phyloP scores from a whole-genome alignment of 2,888 invertebrate species.

The Branchellion lobata region DNA sequence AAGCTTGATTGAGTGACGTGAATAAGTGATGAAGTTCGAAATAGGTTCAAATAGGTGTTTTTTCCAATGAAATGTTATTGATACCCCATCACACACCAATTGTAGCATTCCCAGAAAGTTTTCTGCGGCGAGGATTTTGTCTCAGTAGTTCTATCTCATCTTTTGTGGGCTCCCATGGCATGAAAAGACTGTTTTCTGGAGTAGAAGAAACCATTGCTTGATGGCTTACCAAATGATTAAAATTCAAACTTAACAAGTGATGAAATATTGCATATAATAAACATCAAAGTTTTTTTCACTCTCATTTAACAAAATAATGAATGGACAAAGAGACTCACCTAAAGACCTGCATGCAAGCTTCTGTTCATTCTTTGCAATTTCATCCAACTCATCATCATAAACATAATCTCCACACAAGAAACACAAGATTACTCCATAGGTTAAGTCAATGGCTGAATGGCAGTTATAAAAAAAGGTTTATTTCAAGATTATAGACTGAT shows the following conservation, averaged over 20 bases:
- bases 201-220: no score
- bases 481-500: background rate
- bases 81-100: conserved; percentile 67
- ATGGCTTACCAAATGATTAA: conserved; percentile 4
- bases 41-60: background rate
- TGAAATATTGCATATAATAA: no score
- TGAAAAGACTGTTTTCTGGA: conserved; percentile 64
- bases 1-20: background rate
- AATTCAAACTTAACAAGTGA: no score
- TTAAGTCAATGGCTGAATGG: conserved; percentile 73
- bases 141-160: conserved; percentile 76
- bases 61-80: background rate
- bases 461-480: background rate
- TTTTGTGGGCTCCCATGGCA: conserved; percentile 77
- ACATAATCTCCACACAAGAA: conserved; percentile 87
- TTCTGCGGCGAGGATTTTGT: conserved; percentile 75
- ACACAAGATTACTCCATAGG: conserved; percentile 85
- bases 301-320: no score
- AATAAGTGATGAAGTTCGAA: background rate
- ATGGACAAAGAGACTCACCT: no score
- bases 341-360: conserved; percentile 45
- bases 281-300: no score
- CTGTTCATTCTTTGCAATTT: conserved; percentile 60
- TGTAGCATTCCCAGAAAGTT: conserved; percentile 78
- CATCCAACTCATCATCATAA: conserved; percentile 74